A percentile compares a stretch with the other conserved stretches of the same genome.
phyloP scores from a whole-genome alignment of 2,113 vertebrate species.

The Meleagris gallopavo region DNA sequence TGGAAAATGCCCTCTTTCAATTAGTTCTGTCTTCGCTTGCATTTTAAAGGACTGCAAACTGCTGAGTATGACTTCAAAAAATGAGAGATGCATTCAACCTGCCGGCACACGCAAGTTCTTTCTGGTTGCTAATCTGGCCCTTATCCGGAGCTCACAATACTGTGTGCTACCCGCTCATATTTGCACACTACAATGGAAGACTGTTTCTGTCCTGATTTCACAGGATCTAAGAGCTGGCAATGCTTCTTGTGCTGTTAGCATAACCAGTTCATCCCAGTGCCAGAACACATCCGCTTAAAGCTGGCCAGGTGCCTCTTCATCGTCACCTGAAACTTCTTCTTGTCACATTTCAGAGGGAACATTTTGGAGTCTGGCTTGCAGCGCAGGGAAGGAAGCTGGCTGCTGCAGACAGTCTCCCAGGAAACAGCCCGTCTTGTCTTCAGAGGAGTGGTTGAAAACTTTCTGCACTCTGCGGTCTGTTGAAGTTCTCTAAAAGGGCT shows the following conservation, averaged over 20 bases:
- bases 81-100: neutral
- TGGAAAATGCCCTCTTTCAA: neutral
- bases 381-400: neutral
- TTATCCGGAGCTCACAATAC: neutral
- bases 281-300: constrained; percentile 18
- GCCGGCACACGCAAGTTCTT: neutral
- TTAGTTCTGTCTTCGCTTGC: neutral
- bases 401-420: neutral
- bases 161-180: neutral
- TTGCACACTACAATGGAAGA: neutral
- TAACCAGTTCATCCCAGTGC: neutral
- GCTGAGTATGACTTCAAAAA: neutral
- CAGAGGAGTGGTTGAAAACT: neutral
- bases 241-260: fast-evolving
- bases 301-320: constrained; percentile 62
- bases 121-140: neutral
- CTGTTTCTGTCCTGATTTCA: neutral
- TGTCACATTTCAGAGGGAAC: constrained; percentile 36
- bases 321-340: constrained; percentile 67
- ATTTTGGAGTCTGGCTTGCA: neutral
- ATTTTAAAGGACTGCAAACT: neutral
- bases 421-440: neutral
- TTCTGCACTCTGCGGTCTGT: neutral
- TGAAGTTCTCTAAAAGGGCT: neutral
- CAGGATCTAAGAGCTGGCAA: neutral